Evolutionary conservation across 2,113 vertebrate genomes (phyloP), one percentile per base, ranked within the genome.

Genomic region (Columbina picui): DNA sequence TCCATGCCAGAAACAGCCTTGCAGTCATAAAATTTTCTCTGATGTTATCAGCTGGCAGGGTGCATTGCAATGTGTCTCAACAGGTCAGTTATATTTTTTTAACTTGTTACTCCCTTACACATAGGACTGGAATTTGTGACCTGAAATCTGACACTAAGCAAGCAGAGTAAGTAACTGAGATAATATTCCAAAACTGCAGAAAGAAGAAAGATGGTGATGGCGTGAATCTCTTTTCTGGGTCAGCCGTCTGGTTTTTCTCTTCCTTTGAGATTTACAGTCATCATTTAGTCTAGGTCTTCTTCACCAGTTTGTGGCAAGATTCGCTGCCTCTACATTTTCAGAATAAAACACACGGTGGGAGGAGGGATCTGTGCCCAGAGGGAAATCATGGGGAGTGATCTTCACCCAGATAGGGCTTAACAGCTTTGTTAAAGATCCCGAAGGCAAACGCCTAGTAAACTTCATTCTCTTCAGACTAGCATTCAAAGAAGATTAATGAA

Each of bases 191-290:
- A 76, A 87, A 60, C 23, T 36, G 34, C 38, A 65, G 34, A 70
- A 71, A 41, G 17, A 45, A 77, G n/a, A 57, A 86, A 80, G 60
- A 57, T n/a, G 8, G 27, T 29, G 14, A 77, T 41, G 34, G 47
- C 49, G 47, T 32, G 10, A 79, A 34, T 82, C 65, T 81, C 4
- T 94, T 81, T 80, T 79, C 77, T 84, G 78, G 53, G 77, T 91
- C 74, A 73, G 19, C 8, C 3, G n/a, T 79, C 95, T 93, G 81
- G 39, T 89, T 84, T 39, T 82, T 84, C 70, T 84, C 56, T 90
- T 94, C 69, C 77, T 94, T 78, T 76, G 93, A 94, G 69, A 57
- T 87, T 87, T 90, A 16, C 45, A 65, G n/a, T 71, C n/a, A 74
- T 80, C n/a, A 49, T 92, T 93, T 82, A 78, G 69, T 78, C 68